Base-by-base conservation (phyloP, 2,113 vertebrate genomes). In the Corythaeola cristata region DNA sequence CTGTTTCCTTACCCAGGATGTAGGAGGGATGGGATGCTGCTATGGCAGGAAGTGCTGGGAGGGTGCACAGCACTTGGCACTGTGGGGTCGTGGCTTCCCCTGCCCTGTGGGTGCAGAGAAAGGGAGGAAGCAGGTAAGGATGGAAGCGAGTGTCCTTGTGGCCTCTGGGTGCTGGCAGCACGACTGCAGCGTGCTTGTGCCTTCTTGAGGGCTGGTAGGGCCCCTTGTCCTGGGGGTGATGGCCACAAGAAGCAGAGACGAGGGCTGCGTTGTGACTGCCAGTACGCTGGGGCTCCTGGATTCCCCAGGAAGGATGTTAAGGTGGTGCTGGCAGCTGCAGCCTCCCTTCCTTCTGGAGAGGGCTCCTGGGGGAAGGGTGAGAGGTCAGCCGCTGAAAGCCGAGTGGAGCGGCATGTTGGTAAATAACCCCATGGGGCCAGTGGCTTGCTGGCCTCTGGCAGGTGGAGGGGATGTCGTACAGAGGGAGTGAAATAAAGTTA, bases 281-380 rank as follows among this genome's bases (percentile, higher is more conserved):
- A 68, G 33, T 4, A 10, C 1, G 2, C 12, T 85, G 55, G 55
- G 17, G 11, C 49, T 93, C 7, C 30, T 83, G 32, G 11, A 6
- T 80, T 79, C 37, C 8, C 21, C 20, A 5, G 16, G 20, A 72
- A 17, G 12, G 18, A 33, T 64, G 10, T 64, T 75, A 17, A 0
- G 2, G 28, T 39, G 5, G 2, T 66, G 44, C 15, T 60, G 32
- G 50, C 0, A 8, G 18, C 45, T 92, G 30, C 35, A 89, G 8
- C 27, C 8, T 80, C 30, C 7, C 5, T 83, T 75, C 20, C 1
- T 84, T 5, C 6, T 71, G n/a, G 52, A 55, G 50, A 47, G 55
- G 47, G 19, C 18, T 89, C 23, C 27, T 0, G 7, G 74, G 52
- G 37, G 60, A 81, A 67, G 28, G 24, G 26, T 0, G 0, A 56